phyloP scores from a whole-genome alignment of 2,113 vertebrate species.

The Gila orcuttii region DNA sequence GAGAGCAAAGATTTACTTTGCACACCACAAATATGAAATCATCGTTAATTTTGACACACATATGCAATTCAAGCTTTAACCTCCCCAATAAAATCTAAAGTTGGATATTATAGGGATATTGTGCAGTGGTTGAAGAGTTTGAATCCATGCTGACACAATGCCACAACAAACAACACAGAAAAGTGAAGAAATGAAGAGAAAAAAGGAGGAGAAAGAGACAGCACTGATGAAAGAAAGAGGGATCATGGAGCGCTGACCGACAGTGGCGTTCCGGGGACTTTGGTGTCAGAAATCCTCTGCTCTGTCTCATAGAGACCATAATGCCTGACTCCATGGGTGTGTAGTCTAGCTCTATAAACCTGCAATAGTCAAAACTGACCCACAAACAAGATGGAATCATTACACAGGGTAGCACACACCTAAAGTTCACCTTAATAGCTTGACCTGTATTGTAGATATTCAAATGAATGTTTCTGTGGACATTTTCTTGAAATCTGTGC shows the following conservation, averaged over 20 bases:
- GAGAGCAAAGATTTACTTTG: conserved; percentile 11
- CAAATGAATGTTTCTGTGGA: conserved; percentile 6
- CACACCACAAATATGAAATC: conserved; percentile 15
- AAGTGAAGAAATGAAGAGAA: conserved; percentile 58
- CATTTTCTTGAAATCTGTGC: background rate
- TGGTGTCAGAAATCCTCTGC: conserved; percentile 73
- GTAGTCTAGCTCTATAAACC: conserved; percentile 83
- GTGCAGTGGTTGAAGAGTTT: conserved; percentile 29
- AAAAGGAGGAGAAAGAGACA: conserved; percentile 3
- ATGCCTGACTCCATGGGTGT: conserved; percentile 79
- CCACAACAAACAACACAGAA: conserved; percentile 45
- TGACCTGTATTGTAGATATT: background rate
- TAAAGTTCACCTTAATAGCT: background rate
- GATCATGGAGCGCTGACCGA: conserved; percentile 67
- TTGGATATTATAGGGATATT: background rate
- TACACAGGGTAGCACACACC: conserved; percentile 57
- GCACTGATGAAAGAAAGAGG: conserved; percentile 59
- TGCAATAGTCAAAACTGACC: conserved; percentile 84
- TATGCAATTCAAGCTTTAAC: background rate
- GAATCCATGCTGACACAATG: conserved; percentile 42
- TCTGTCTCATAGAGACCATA: conserved; percentile 82
- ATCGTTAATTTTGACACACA: background rate
- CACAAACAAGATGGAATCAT: conserved; percentile 71
- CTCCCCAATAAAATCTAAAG: background rate
- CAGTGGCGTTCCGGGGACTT: conserved; percentile 73